Evolutionary conservation across 2,888 invertebrate genomes (phyloP).

Genomic region (Cosmia trapezina): DNA sequence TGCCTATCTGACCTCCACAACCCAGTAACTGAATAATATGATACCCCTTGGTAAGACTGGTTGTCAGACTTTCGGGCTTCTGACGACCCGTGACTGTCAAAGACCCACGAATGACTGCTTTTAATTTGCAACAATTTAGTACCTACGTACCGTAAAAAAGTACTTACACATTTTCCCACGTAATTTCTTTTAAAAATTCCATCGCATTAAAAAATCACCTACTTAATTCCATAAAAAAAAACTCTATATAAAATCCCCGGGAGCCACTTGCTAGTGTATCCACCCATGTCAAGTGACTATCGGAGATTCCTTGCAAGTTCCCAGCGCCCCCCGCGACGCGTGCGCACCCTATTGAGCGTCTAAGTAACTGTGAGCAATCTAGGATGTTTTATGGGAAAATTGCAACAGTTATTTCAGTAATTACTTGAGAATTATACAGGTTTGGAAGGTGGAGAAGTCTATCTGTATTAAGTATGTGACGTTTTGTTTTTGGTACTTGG

Average conservation of each 20-base stretch:
- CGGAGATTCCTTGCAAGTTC: slow-evolving; percentile 39
- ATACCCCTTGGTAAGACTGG: no score
- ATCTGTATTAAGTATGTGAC: neutral
- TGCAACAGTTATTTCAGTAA: neutral
- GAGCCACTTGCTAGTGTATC: slow-evolving; percentile 54
- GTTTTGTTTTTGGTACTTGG: neutral
- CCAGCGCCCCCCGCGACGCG: slow-evolving; percentile 48
- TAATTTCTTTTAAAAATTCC: neutral
- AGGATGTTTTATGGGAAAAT: slow-evolving; percentile 39
- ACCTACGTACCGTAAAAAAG: neutral
- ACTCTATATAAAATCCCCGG: slow-evolving; percentile 28
- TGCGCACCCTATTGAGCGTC: slow-evolving; percentile 55
- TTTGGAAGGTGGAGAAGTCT: neutral
- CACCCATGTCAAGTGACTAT: slow-evolving; percentile 40
- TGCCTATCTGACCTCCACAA: no score
- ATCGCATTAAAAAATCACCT: slow-evolving; percentile 20
- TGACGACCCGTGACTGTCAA: no score
- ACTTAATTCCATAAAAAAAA: slow-evolving; percentile 18
- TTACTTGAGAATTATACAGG: neutral
- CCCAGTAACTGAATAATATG: no score
- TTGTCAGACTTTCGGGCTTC: no score
- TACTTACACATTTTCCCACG: neutral
- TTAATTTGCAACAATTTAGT: no score
- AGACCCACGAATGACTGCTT: no score
- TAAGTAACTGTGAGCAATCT: slow-evolving; percentile 48